Conservation (phyloP, 2,888 invertebrate genomes). For the Idaea aversata region DNA sequence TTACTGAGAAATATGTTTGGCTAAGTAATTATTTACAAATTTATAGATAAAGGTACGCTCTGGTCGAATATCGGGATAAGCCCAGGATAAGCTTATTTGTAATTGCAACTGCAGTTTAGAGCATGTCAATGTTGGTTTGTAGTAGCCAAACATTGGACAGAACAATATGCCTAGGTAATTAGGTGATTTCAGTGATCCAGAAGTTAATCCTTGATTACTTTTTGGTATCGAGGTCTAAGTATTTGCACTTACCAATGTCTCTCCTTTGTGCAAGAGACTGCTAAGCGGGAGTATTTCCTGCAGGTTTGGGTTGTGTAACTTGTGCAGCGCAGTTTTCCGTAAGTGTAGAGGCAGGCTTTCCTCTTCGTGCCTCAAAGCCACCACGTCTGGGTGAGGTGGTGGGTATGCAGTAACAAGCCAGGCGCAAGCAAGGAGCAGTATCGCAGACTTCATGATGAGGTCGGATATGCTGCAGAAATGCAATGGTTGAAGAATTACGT, state of each 20-base stretch:
- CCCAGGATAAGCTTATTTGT: no score
- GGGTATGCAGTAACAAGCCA: constrained; percentile 49
- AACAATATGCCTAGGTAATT: no score
- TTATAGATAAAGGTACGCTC: no score
- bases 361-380: constrained; percentile 79
- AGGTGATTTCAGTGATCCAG: no score
- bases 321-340: constrained; percentile 80
- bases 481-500: neutral
- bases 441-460: constrained; percentile 41
- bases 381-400: constrained; percentile 80
- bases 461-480: constrained; percentile 10
- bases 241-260: constrained; percentile 68
- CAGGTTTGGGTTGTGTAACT: constrained; percentile 64
- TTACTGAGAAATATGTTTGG: no score
- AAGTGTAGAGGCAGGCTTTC: constrained; percentile 77
- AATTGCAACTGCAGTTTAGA: no score
- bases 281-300: constrained; percentile 75
- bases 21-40: no score
- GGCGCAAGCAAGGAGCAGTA: constrained; percentile 45
- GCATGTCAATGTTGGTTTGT: no score
- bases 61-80: no score
- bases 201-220: no score
- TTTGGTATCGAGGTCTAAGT: neutral
- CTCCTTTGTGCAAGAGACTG: constrained; percentile 82
- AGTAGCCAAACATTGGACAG: no score